Conservation (phyloP, 2,797 vertebrate species). For the Hemitrygon akajei region DNA sequence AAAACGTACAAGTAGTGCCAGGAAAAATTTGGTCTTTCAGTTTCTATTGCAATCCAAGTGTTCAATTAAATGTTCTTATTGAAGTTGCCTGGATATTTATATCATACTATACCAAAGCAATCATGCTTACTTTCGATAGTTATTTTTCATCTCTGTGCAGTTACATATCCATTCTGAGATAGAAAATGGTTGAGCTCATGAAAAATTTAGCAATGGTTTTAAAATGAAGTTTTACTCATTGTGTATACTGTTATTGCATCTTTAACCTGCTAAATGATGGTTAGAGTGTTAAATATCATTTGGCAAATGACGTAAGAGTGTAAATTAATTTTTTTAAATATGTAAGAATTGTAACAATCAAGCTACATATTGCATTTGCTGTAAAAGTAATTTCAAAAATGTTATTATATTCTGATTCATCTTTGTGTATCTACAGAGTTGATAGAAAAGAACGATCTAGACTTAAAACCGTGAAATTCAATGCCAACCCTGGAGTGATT, state of each 20-base stretch:
- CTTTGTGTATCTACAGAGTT: constrained; percentile 60
- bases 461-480: constrained; percentile 96
- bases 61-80: not conserved
- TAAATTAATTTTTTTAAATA: not conserved
- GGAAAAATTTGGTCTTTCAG: not conserved
- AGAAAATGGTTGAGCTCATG: not conserved
- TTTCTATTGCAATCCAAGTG: not conserved
- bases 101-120: not conserved
- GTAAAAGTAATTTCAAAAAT: not conserved
- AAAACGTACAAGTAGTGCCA: too few relatives aligned
- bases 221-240: not conserved
- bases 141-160: not conserved
- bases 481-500: constrained; percentile 81
- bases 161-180: not conserved
- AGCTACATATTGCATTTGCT: too few relatives aligned
- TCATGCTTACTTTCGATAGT: not conserved
- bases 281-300: not conserved
- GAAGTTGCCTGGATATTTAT: not conserved
- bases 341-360: not conserved
- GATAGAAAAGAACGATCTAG: constrained; percentile 90
- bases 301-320: not conserved
- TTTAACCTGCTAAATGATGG: not conserved
- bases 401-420: constrained; percentile 25
- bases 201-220: not conserved
- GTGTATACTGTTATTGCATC: not conserved